Evolutionary conservation across 2,888 invertebrate genomes (phyloP), one percentile per base, ranked within the genome.

Genomic region (Tinea semifulvella): DNA sequence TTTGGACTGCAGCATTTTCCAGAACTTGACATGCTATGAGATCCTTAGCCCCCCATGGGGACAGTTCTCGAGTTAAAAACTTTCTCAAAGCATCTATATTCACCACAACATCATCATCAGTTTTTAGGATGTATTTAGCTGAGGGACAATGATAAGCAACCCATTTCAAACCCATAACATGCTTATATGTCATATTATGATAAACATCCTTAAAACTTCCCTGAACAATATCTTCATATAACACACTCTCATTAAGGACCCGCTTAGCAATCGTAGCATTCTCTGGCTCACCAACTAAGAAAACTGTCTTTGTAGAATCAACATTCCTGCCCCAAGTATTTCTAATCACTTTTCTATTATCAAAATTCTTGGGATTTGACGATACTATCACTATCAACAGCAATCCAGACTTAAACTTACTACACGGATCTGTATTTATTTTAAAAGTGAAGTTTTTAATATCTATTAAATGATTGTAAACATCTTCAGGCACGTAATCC

Each of bases 121-220:
- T 85, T 65, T 92, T 92, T 45, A 92, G 69, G 44, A 92, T 62
- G 55, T 85, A 86, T 53, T 84, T 87, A 1, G 89, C 90, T 26
- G 77, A 71, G 0, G 85, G 79, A 61, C 93, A 93, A 56, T 88
- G 84, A 54, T 86, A 87, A 1, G 84, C 71, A 14, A 88, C 85
- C 88, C 92, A 93, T 59, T 92, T 91, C 36, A 93, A 74, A 0
- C 88, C 89, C 85, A 91, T 91, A 4, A 90, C 87, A 63, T 93
- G 92, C 59, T 94, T 94, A 56, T 92, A 89, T 0, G 93, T 93
- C 69, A 94, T 84, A 64, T 94, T 94, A 42, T 87, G 82, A 58
- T 94, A 94, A 0, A 87, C 83, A 68, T 94, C 94, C 28, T 82
- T 52, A 56, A 92, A 94, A 47, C 82, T 86, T 0, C 92, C 93